These are phyloP conservation scores for Chaenogobius annularis DNA, from an alignment of 2,113 vertebrate species.

Conservation along the genomic window DNA sequence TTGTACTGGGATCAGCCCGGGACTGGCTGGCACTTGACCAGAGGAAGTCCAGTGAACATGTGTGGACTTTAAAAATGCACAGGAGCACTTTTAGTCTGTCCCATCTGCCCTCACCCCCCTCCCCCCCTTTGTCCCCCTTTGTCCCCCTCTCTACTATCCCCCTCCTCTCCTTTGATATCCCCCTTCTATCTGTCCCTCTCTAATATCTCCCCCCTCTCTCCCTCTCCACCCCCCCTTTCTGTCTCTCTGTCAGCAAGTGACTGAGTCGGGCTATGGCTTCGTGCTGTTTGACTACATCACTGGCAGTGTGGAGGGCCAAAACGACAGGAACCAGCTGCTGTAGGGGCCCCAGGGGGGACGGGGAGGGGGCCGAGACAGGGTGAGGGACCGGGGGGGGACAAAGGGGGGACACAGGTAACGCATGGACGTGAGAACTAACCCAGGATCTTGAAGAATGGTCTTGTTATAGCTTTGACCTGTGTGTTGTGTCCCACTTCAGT, in stretches of 20 bases:
- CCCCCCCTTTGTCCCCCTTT: neutral
- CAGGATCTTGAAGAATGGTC: neutral
- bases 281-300: conserved; percentile 87
- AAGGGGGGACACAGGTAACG: neutral
- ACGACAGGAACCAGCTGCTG: conserved; percentile 69
- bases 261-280: conserved; percentile 82
- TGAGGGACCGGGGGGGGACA: conserved; percentile 1
- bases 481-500: no score
- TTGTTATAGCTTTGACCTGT: neutral
- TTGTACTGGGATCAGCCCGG: no score
- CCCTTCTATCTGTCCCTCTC: conserved; percentile 22
- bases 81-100: neutral
- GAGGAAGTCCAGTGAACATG: neutral
- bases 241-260: conserved; percentile 66
- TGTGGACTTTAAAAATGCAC: neutral
- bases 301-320: conserved; percentile 73
- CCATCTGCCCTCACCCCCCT: neutral
- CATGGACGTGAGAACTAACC: neutral
- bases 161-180: conserved; percentile 23
- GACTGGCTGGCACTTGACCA: neutral
- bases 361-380: conserved; percentile 28
- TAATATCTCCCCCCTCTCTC: conserved; percentile 20
- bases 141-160: neutral
- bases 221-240: conserved; percentile 2
- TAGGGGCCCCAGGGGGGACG: conserved; percentile 52